Evolutionary conservation across 2,888 invertebrate species (phyloP), one percentile per base, ranked within the genome.

Genomic region (Phytoseiulus persimilis): DNA sequence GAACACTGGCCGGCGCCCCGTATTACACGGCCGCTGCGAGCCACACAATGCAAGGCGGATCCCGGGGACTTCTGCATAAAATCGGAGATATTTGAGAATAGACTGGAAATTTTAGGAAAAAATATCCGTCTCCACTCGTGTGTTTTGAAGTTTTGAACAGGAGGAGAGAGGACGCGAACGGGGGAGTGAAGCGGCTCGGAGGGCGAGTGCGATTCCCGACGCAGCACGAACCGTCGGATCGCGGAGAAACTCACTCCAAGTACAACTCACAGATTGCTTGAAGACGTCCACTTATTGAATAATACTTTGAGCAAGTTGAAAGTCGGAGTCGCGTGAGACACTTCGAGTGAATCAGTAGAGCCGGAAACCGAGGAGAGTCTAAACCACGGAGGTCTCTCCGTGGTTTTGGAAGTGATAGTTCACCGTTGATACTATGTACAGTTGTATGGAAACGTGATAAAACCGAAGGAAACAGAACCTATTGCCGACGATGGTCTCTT

Each of bases 21-120:
- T 87, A 87, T 45, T 87, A 87, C 23, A 39, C 87, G 32, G 45
- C 87, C 33, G 87, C 45, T n/a, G 87, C 87, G 6, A 39, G 33
- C 6, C 87, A 87, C 18, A 87, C 87, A 39, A n/a, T 87, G 32
- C 87, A 87, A 39, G 28, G 65, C 65, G 65, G 65, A 28, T 65
- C 65, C 23, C 65, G 65, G 5, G 65, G 65, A 3, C 65, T 23
- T 14, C 65, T 65, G 65, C 65, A 65, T 65, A 65, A 65, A 65
- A 65, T 65, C 5, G 65, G 65, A 65, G 65, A 65, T 65, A 65
- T 65, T 28, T 65, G 65, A 65, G 65, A 23, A 65, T 28, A 65
- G 65, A 2, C 65, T 65, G 39, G 3, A 9, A 39, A 39, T 3
- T 18, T 14, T 23, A 23, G 65, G 28, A 65, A 65, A 2, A 65